Conservation (phyloP, 2,888 invertebrate species). For the Phyto melanocephala region DNA sequence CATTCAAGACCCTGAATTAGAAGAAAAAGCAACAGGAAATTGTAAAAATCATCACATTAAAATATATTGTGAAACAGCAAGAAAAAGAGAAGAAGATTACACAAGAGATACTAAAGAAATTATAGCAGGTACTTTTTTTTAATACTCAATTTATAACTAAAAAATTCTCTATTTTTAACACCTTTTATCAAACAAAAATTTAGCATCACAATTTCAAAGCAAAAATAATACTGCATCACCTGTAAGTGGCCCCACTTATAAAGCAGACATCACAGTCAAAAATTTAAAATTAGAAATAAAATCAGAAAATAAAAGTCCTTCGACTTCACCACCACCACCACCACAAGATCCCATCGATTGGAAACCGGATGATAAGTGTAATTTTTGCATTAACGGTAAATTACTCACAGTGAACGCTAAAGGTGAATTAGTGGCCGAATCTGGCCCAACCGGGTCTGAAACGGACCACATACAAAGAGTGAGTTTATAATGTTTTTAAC, state of each 20-base stretch:
- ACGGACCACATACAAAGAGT: constrained; percentile 75
- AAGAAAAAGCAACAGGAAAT: background rate
- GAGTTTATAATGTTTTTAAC: constrained; percentile 50
- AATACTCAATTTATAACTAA: no score
- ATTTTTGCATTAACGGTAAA: constrained; percentile 89
- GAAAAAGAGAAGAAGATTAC: background rate
- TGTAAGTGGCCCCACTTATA: constrained; percentile 4
- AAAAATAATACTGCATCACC: constrained; percentile 48
- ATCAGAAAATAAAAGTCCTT: constrained; percentile 17
- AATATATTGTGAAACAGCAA: background rate
- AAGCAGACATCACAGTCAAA: constrained; percentile 56
- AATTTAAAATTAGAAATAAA: constrained; percentile 36
- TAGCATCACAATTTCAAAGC: constrained; percentile 61
- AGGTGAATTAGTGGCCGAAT: constrained; percentile 79
- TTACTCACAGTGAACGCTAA: constrained; percentile 80
- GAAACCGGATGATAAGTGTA: constrained; percentile 91
- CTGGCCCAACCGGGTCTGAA: constrained; percentile 75
- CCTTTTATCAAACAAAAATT: no score
- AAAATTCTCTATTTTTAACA: no score
- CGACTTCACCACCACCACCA: constrained; percentile 69
- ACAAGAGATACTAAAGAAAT: constrained; percentile 7
- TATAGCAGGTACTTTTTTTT: constrained; percentile 34
- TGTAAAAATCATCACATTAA: constrained; percentile 30
- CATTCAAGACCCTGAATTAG: background rate
- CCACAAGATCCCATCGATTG: constrained; percentile 83